These are phyloP conservation scores for Hemistola chrysoprasaria DNA, from an alignment of 2,888 invertebrate genomes.

Conservation along the genomic window DNA sequence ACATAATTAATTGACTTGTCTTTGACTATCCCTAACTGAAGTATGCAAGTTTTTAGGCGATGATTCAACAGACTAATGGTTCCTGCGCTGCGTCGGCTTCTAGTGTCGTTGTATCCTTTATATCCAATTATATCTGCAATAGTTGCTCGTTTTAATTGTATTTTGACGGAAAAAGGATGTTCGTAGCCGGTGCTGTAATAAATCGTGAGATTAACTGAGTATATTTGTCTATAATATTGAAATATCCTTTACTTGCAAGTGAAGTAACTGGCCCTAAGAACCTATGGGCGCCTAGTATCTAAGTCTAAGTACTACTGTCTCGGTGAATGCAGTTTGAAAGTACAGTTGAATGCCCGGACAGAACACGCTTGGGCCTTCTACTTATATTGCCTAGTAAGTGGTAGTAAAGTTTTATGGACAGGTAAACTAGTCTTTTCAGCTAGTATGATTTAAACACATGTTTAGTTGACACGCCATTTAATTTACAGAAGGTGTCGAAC, in stretches of 20 bases:
- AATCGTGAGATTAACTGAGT: too few species aligned
- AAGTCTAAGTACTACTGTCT: conserved; percentile 35
- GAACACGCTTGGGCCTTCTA: conserved; percentile 29
- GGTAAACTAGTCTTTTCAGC: not conserved
- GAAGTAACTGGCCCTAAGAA: conserved; percentile 28
- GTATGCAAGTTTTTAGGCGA: conserved; percentile 53
- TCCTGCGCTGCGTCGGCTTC: conserved; percentile 26
- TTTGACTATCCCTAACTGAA: conserved; percentile 51
- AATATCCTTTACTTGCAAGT: conserved; percentile 21
- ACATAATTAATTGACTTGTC: conserved; percentile 59
- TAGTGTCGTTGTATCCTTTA: conserved; percentile 41
- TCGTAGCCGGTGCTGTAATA: conserved; percentile 15
- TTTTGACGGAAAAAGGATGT: conserved; percentile 33
- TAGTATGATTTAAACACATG: too few species aligned
- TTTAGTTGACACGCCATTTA: too few species aligned
- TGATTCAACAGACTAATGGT: conserved; percentile 46
- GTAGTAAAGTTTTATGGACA: too few species aligned
- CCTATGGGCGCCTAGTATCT: conserved; percentile 27
- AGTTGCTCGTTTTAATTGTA: conserved; percentile 36
- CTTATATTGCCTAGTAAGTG: not conserved
- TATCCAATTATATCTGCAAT: conserved; percentile 31
- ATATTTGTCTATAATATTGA: too few species aligned
- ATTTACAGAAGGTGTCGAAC: too few species aligned
- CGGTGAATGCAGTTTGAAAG: conserved; percentile 45
- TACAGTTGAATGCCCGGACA: conserved; percentile 45